Evolutionary conservation across 2,888 invertebrate genomes (phyloP), one percentile per base, ranked within the genome.

Genomic region (Rhimphoctona megacephalus): DNA sequence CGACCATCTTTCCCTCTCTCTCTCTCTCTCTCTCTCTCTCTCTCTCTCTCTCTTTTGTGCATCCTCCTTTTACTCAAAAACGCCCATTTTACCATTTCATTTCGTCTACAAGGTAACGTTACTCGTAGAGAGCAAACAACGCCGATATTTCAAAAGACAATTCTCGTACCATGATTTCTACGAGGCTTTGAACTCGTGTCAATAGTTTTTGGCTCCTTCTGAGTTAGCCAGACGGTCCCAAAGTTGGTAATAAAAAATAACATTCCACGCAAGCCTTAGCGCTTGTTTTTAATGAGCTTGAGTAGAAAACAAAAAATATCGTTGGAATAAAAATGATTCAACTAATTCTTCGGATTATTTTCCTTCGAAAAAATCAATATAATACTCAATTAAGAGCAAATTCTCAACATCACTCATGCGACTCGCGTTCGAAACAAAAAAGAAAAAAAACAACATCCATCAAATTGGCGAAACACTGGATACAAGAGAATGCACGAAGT

Each of bases 101-200:
- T 81, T 76, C 64, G 22, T 46, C 57, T 46, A 70, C 52, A 25
- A 78, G 61, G 67, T 69, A 85, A 83, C 69, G 66, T 64, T 30
- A 25, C 30, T 30, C 25, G 17, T 69, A 19, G 57, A 69, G 61
- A 36, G 77, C 64, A 57, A 81, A 80, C 73, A 36, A 73, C 80
- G 22, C 22, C 86, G 73, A 81, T 83, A 73, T 30, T 81, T 78
- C 81, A 81, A 69, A 76, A 74, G 81, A 81, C 57, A 30, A 81
- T 64, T 78, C 43, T 30, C 86, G n/a, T 78, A 52, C n/a, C 6
- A 52, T 11, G 46, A 14, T 64, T 36, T 46, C 43, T 22, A 61
- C 19, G 49, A 49, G 64, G 19, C 49, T 80, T 70, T 79, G 33
- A 46, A 79, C 52, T 39, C 25, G 43, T 30, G 52, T 43, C 6